A percentile compares a stretch with the other conserved stretches of the same genome.
These are phyloP conservation scores for Rhagologus leucostigma DNA, from an alignment of 2,113 vertebrate species.

Conservation along the genomic window DNA sequence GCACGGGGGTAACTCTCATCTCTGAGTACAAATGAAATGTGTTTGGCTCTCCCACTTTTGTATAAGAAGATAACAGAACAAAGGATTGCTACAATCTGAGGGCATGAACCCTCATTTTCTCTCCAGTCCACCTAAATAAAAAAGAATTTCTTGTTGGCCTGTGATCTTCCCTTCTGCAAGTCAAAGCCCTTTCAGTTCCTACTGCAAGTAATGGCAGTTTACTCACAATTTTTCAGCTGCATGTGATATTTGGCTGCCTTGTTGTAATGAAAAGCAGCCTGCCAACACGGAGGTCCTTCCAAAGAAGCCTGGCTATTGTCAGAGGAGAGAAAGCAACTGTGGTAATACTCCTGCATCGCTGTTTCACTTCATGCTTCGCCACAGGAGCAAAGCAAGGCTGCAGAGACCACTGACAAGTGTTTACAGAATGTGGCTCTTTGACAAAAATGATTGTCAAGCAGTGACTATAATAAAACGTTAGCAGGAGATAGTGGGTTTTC, in stretches of 20 bases:
- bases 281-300: neutral
- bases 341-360: neutral
- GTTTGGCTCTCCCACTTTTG: constrained; percentile 13
- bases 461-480: neutral
- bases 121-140: neutral
- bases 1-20: neutral
- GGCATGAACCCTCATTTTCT: constrained; percentile 26
- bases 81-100: neutral
- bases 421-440: neutral
- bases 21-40: constrained; percentile 2
- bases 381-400: neutral
- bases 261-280: constrained; percentile 12
- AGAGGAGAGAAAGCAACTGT: neutral
- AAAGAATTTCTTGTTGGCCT: neutral
- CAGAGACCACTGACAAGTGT: neutral
- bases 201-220: constrained; percentile 1
- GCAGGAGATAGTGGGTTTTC: neutral
- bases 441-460: neutral
- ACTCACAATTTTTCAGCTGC: constrained; percentile 7
- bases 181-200: neutral
- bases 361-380: neutral
- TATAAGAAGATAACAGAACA: constrained; percentile 32
- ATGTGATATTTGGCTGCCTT: neutral
- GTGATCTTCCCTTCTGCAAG: neutral
- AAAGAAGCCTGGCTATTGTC: neutral